Evolutionary conservation across 2,888 invertebrate genomes (phyloP), one percentile per base, ranked within the genome.

Genomic region (Meiosimyza decipiens): DNA sequence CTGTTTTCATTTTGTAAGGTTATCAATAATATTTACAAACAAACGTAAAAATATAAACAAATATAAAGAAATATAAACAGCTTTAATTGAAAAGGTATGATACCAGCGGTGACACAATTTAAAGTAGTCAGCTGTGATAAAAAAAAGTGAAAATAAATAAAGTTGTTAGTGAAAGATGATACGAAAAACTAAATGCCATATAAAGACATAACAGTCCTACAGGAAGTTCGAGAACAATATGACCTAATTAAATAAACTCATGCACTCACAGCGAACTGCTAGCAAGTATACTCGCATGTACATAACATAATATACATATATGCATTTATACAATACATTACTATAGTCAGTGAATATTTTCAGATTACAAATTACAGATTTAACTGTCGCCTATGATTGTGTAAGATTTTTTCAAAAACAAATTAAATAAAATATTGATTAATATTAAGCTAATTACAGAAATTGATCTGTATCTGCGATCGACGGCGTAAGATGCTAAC

Each of bases 191-290:
- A 40, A 11, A 28, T 28, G 74, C 75, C 78, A 76, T 40, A 70
- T n/a, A 50, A 69, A 51, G 71, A 75, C 75, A 77, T 74, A n/a
- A 75, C 79, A 78, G 77, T 79, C 79, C 79, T 79, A 80, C 82
- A 82, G 82, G 84, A 83, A 83, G 83, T 78, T 79, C 78, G 81
- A 82, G 83, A 80, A 77, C 75, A 76, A 81, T 77, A 79, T 84
- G 84, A 83, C 83, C 84, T 80, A 83, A 82, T 83, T 83, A 81
- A 83, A 79, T 81, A 79, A 82, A 80, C 79, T 81, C 77, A 78
- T 79, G 78, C 77, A 71, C 71, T 77, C 59, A 73, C 6, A 60
- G 28, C 28, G 1, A 5, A 40, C 40, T 40, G 40, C 9, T 9
- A 40, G 9, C 40, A 40, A 40, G 40, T 40, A 40, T 40, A 40